Base-by-base conservation (phyloP, 2,888 invertebrate genomes). In the Pristionchus mayeri region DNA sequence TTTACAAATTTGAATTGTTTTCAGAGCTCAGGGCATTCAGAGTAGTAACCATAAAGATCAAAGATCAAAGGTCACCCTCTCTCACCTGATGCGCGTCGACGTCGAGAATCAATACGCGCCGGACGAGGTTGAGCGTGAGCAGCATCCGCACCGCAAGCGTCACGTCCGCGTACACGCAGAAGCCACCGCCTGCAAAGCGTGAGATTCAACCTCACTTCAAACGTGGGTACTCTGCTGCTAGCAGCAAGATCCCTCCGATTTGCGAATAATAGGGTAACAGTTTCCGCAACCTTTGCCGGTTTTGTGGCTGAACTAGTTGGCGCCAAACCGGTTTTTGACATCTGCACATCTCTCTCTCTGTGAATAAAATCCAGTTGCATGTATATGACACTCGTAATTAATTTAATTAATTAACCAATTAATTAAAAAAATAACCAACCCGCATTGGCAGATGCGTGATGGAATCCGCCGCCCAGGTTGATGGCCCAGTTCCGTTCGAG, bases 401-500 rank as follows among this genome's bases (percentile, higher is more conserved):
- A n/a, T 21, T 24, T n/a, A 0, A 18, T 24, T 21, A 57, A 57
- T 24, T 24, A 57, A 57, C 24, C n/a, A 57, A n/a, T 52, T 18
- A 2, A 52, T 21, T n/a, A 57, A 57, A 57, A 50, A 50, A 2
- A 2, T 54, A n/a, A 54, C 44, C 48, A 4, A 3, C 97, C 97
- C 85, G 94, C 94, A 84, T 95, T 94, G 0, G 95, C 94, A 87
- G 95, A 95, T 93, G 97, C 97, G 93, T 97, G 97, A 93, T 97
- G 97, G 93, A 97, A 97, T 0, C 97, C 97, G 18, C 96, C 97
- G 0, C 97, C 97, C 37, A 97, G 94, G 93, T 97, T 97, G 86
- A 97, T 96, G 0, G 96, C 95, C 96, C 96, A 97, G 3, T 96
- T 96, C 57, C 95, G 93, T 88, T 96, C 95, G 60, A 97, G 89